Evolutionary conservation across 2,888 invertebrate species (phyloP).

Genomic region (Scelioninae gen. 2): DNA sequence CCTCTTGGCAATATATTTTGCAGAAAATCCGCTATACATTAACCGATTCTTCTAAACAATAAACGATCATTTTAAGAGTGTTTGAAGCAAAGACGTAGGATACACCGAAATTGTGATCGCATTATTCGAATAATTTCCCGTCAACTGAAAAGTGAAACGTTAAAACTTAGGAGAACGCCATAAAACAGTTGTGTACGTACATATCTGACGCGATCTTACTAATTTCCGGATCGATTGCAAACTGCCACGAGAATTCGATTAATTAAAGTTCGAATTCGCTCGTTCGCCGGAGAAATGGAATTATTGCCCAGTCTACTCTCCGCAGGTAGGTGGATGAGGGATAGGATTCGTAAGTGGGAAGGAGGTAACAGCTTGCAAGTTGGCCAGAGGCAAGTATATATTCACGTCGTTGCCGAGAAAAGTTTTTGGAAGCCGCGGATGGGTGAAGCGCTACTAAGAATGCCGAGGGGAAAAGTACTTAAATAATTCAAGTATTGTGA

Average conservation of each 20-base stretch:
- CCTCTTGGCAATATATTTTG: too few relatives aligned
- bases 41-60: too few relatives aligned
- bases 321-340: constrained; percentile 56
- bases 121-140: constrained; percentile 3
- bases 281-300: constrained; percentile 70
- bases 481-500: constrained; percentile 49
- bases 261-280: constrained; percentile 73
- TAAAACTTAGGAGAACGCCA: constrained; percentile 36
- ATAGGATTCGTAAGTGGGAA: constrained; percentile 52
- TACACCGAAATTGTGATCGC: constrained; percentile 2
- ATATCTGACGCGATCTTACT: constrained; percentile 66
- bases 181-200: constrained; percentile 46
- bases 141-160: constrained; percentile 31
- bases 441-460: constrained; percentile 43
- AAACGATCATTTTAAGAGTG: too few relatives aligned
- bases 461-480: constrained; percentile 45
- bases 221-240: constrained; percentile 66
- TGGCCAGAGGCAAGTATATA: constrained; percentile 61
- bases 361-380: constrained; percentile 68
- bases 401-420: constrained; percentile 58
- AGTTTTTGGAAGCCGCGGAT: constrained; percentile 60
- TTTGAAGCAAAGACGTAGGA: not conserved
- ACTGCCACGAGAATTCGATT: constrained; percentile 69
- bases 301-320: constrained; percentile 66
- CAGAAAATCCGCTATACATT: too few relatives aligned